Percentiles rank a stretch among this genome's conserved stretches.
Conservation (phyloP, 2,797 vertebrate genomes). For the Myotis daubentonii region DNA sequence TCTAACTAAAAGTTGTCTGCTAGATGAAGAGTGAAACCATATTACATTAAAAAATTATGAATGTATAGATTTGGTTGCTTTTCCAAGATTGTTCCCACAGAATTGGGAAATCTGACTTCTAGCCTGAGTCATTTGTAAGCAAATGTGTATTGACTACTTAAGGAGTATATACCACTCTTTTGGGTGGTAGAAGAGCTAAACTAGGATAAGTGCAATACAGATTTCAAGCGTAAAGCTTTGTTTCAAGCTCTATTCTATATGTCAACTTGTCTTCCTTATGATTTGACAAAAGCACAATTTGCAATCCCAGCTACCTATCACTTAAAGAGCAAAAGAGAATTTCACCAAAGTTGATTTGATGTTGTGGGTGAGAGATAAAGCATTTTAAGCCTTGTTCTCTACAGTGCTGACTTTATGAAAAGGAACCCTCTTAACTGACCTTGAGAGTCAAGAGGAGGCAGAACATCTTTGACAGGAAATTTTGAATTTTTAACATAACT, state of each 20-base stretch:
- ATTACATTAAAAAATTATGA: neutral
- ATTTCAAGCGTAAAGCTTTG: constrained; percentile 1
- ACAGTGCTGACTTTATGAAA: neutral
- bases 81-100: neutral
- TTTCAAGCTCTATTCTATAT: neutral
- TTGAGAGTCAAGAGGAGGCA: neutral
- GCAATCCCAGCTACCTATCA: neutral
- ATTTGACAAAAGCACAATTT: neutral
- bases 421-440: neutral
- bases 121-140: neutral
- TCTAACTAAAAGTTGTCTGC: neutral
- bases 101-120: neutral
- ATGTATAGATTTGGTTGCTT: neutral
- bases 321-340: constrained; percentile 9
- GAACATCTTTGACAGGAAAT: neutral
- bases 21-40: neutral
- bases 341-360: constrained; percentile 1
- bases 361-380: neutral
- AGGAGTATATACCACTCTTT: neutral
- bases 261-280: constrained; percentile 1
- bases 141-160: neutral
- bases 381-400: neutral
- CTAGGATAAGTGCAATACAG: neutral
- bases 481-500: constrained; percentile 10
- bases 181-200: neutral